phyloP scores from a whole-genome alignment of 1,140 invertebrate species.

The Zaprionus gabonicus region DNA sequence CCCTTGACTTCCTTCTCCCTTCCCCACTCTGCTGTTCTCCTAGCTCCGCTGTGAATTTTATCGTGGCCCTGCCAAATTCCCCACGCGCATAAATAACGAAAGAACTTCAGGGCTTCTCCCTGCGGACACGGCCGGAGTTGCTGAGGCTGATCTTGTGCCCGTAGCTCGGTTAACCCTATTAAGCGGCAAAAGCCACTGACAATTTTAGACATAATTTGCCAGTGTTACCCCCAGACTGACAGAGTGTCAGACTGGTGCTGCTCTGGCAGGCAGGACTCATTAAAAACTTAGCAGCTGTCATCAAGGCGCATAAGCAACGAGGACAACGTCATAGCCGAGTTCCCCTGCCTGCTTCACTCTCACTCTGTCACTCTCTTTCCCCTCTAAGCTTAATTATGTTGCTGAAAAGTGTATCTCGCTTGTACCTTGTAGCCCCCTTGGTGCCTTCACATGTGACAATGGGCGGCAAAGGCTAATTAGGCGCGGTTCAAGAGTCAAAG shows the following conservation, averaged over 20 bases:
- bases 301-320: slow-evolving; percentile 58
- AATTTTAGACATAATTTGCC: slow-evolving; percentile 64
- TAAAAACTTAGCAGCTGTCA: slow-evolving; percentile 75
- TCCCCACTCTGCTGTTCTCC: not conserved
- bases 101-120: slow-evolving; percentile 28
- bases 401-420: slow-evolving; percentile 14
- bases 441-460: slow-evolving; percentile 40
- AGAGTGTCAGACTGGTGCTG: not conserved
- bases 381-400: slow-evolving; percentile 45
- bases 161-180: slow-evolving; percentile 60
- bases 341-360: not conserved
- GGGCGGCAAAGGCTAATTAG: slow-evolving; percentile 69
- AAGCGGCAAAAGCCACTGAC: slow-evolving; percentile 51
- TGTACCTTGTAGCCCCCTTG: slow-evolving; percentile 6
- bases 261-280: slow-evolving; percentile 47
- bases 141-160: not conserved
- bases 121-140: not conserved
- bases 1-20: not conserved
- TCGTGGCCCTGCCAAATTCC: slow-evolving; percentile 40
- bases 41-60: slow-evolving; percentile 56
- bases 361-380: too few relatives aligned
- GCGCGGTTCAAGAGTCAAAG: slow-evolving; percentile 67
- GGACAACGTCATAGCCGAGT: slow-evolving; percentile 34
- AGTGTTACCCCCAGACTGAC: slow-evolving; percentile 10
- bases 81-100: slow-evolving; percentile 65